Conservation (phyloP, 2,888 invertebrate species). For the Orthosia gothica region DNA sequence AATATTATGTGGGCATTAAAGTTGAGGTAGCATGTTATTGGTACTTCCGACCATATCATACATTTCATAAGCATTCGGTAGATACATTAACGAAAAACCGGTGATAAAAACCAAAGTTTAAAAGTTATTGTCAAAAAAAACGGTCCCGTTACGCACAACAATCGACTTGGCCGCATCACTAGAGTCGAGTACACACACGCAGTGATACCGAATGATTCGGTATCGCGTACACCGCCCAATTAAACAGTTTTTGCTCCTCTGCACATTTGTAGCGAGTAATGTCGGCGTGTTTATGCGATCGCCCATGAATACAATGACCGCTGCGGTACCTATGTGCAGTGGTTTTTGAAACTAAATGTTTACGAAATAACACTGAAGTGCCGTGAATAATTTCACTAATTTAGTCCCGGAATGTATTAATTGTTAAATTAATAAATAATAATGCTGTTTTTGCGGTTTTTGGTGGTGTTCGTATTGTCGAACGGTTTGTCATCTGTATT, state of each 20-base stretch:
- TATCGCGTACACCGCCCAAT: conserved; percentile 82
- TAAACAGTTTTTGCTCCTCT: conserved; percentile 89
- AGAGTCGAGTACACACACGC: conserved; percentile 76
- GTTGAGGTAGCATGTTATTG: too few relatives aligned
- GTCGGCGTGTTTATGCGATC: conserved; percentile 72
- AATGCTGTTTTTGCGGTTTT: neutral
- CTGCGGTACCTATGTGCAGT: conserved; percentile 29
- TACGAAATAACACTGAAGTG: conserved; percentile 47
- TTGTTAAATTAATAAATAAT: conserved; percentile 32
- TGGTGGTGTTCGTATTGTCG: neutral
- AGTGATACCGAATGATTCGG: conserved; percentile 87
- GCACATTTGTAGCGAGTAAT: conserved; percentile 85
- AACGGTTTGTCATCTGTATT: neutral
- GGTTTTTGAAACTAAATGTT: conserved; percentile 69
- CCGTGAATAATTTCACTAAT: conserved; percentile 32
- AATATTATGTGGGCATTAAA: neutral
- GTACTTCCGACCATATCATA: neutral
- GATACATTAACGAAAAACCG: neutral
- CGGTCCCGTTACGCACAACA: conserved; percentile 41
- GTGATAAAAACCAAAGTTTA: neutral
- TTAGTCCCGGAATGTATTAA: conserved; percentile 23
- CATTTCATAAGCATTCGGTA: neutral
- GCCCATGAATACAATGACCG: conserved; percentile 63
- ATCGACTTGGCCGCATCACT: conserved; percentile 76
- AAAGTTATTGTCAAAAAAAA: neutral